Percentiles rank a stretch among this genome's conserved stretches.
Evolutionary conservation across 2,888 invertebrate species (phyloP).

Genomic region (Phymatocera aterrima): DNA sequence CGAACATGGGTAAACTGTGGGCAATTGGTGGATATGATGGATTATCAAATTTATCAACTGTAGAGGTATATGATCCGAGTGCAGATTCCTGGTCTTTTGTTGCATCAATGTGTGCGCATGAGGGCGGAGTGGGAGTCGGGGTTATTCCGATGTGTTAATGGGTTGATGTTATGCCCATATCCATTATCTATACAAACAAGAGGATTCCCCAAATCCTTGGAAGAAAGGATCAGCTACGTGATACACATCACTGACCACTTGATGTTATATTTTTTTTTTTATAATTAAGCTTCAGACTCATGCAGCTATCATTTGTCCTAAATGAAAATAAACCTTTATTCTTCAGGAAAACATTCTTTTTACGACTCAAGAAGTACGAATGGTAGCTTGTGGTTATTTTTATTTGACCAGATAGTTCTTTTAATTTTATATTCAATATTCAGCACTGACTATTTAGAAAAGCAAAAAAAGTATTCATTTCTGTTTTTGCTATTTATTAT

Average conservation of each 20-base stretch:
- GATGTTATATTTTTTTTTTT: no score
- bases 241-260: conserved; percentile 5
- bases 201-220: not conserved
- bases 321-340: not conserved
- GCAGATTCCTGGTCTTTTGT: conserved; percentile 85
- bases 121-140: conserved; percentile 93
- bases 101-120: conserved; percentile 89
- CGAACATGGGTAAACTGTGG: conserved; percentile 90
- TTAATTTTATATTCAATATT: conserved; percentile 1
- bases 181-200: not conserved
- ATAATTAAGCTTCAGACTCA: conserved; percentile 7
- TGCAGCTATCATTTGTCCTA: conserved; percentile 8
- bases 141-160: conserved; percentile 80
- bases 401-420: conserved; percentile 7
- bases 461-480: not conserved
- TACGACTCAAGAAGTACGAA: not conserved
- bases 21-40: conserved; percentile 90
- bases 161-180: not conserved
- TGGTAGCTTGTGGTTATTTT: conserved; percentile 14
- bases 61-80: conserved; percentile 90
- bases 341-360: not conserved
- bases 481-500: not conserved
- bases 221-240: not conserved
- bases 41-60: conserved; percentile 86
- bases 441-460: no score